Evolutionary conservation across 2,888 invertebrate genomes (phyloP), one percentile per base, ranked within the genome.

Genomic region (Linnaemya vulpina): DNA sequence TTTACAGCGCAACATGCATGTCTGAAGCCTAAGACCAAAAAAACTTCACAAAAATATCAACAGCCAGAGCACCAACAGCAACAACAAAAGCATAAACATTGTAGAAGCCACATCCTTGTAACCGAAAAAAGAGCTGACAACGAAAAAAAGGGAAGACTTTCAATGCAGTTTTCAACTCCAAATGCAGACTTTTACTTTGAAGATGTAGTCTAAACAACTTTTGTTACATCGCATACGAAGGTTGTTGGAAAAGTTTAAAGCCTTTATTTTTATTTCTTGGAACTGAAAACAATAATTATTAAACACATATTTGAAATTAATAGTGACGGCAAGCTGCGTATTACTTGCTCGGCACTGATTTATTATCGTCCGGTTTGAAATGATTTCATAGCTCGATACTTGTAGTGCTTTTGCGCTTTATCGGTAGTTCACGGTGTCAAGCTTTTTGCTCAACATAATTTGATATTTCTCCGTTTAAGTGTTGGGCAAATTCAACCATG

Each of bases 191-290:
- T 82, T 85, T 82, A 78, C 82, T 78, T 79, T 70, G 74, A 79
- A 78, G 75, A 82, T 79, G 85, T 70, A 30, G 75, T 71, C 63
- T 75, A 79, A 71, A 65, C 84, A 82, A 75, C 83, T 78, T 79
- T 84, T 81, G 67, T 70, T 63, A 58, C 55, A 58, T n/a, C 58
- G 43, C 46, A 30, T 65, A 49, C 84, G 84, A 73, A 67, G 80
- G 71, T 7, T 46, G 76, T 53, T 65, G 11, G 4, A 65, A 7
- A 73, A 84, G 63, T 79, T 77, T 55, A 11, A 62, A 2, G 8
- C 9, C 15, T 53, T 38, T 38, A 49, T 25, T 25, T 53, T 22
- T 22, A 22, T 1, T 53, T 53, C 1, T 22, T 53, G 1, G 20
- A 1, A 2, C 15, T 43, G 43, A 43, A 43, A 49, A 49, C 17